A percentile compares a stretch with the other conserved stretches of the same genome.
Conservation (phyloP, 2,113 vertebrate genomes). For the Dissostichus mawsoni region DNA sequence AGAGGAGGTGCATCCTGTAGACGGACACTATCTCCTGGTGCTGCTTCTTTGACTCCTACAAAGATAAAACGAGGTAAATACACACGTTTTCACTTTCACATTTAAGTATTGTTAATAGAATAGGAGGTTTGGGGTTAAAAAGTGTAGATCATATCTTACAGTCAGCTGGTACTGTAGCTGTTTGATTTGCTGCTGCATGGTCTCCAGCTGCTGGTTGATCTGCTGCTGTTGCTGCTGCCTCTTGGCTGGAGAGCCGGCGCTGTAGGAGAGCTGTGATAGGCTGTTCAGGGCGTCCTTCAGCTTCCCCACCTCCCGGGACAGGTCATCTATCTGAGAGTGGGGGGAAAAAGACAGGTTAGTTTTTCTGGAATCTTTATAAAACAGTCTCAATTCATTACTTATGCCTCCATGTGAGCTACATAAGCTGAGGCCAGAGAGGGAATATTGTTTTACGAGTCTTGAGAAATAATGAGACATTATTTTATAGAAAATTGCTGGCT, state of each 20-base stretch:
- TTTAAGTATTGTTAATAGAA: background rate
- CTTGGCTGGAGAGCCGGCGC: constrained; percentile 87
- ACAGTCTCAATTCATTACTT: too few relatives aligned
- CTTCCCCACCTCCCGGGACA: constrained; percentile 94
- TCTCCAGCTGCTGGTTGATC: constrained; percentile 91
- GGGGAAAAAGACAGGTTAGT: background rate
- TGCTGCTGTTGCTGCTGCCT: constrained; percentile 84
- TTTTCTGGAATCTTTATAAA: too few relatives aligned
- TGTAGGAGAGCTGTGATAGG: constrained; percentile 96
- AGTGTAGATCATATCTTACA: constrained; percentile 83
- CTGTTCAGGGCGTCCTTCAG: constrained; percentile 97
- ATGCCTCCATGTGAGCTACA: too few relatives aligned
- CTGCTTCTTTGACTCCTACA: constrained; percentile 94
- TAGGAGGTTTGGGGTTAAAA: too few relatives aligned
- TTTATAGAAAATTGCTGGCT: too few relatives aligned
- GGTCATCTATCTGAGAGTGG: constrained; percentile 91
- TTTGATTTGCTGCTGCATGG: constrained; percentile 93
- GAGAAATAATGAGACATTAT: too few relatives aligned
- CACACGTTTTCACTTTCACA: background rate
- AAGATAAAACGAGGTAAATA: constrained; percentile 22
- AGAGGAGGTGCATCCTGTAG: constrained; percentile 98
- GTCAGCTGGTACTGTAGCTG: constrained; percentile 94
- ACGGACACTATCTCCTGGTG: constrained; percentile 95
- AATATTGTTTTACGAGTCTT: too few relatives aligned
- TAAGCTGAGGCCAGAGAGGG: too few relatives aligned